Conservation (phyloP, 2,113 vertebrate genomes). For the Mirza zaza region DNA sequence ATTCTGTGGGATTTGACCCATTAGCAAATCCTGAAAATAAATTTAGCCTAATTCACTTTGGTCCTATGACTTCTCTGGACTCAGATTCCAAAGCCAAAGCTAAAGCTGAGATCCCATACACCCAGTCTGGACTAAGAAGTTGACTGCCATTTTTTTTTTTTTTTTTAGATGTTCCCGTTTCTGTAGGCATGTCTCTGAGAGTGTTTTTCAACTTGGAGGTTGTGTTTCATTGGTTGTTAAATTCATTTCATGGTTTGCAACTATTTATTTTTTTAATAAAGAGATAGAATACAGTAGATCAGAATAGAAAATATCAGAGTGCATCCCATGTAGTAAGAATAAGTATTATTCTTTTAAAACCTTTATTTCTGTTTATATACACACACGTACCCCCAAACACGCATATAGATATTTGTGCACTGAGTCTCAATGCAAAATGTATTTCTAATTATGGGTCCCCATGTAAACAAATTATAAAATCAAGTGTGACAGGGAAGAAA, state of each 20-base stretch:
- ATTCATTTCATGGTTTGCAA: background rate
- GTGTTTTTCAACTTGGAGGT: background rate
- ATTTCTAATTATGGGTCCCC: background rate
- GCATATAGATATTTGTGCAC: background rate
- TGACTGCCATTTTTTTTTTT: background rate
- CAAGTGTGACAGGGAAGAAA: background rate
- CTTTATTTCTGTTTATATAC: background rate
- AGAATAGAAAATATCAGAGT: background rate
- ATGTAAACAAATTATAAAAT: background rate
- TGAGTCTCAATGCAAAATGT: background rate
- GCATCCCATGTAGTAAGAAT: background rate
- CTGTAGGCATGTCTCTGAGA: background rate
- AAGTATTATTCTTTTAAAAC: background rate
- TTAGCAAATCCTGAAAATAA: background rate
- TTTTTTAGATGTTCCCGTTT: background rate
- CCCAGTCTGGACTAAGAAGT: accelerated
- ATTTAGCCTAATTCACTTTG: background rate
- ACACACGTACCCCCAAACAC: background rate
- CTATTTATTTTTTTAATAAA: background rate
- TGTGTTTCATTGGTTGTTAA: background rate
- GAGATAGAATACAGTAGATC: background rate
- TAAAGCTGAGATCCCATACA: background rate
- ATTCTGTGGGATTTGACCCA: background rate
- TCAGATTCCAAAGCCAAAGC: background rate
- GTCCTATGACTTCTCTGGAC: background rate